Conservation (phyloP, 2,113 vertebrate genomes). For the Tichodroma muraria region DNA sequence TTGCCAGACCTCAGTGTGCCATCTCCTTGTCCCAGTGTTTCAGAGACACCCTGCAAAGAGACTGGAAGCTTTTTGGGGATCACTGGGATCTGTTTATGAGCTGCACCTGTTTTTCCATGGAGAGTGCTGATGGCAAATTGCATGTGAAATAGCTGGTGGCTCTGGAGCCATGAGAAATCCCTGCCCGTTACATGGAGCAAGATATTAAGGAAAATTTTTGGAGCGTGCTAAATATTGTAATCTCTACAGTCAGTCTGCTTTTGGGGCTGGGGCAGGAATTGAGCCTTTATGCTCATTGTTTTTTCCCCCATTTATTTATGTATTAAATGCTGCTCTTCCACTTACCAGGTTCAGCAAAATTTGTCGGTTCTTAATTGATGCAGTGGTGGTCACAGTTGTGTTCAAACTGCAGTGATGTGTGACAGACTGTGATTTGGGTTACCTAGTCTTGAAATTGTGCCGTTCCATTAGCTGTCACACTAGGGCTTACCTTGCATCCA, state of each 20-base stretch:
- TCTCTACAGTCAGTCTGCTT: neutral
- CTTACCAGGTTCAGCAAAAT: neutral
- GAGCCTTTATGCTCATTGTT: neutral
- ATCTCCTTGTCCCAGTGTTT: fast-evolving
- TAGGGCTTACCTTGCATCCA: neutral
- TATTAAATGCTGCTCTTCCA: neutral
- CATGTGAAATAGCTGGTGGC: neutral
- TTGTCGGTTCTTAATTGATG: neutral
- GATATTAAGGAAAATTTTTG: neutral
- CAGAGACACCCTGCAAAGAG: neutral
- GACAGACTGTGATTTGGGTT: neutral
- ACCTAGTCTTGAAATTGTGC: neutral
- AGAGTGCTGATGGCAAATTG: neutral
- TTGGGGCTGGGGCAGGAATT: neutral
- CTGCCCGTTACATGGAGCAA: neutral
- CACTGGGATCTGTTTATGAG: neutral
- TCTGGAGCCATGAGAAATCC: neutral
- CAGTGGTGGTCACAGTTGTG: neutral
- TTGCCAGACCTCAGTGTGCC: neutral
- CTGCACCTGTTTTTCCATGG: neutral
- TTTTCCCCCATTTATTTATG: neutral
- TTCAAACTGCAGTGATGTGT: neutral
- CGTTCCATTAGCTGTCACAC: fast-evolving
- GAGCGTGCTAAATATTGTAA: neutral
- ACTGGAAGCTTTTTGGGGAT: neutral